These are phyloP conservation scores for Pseudomyrmex dendroicus DNA, from an alignment of 1,140 invertebrate genomes.

Conservation along the genomic window DNA sequence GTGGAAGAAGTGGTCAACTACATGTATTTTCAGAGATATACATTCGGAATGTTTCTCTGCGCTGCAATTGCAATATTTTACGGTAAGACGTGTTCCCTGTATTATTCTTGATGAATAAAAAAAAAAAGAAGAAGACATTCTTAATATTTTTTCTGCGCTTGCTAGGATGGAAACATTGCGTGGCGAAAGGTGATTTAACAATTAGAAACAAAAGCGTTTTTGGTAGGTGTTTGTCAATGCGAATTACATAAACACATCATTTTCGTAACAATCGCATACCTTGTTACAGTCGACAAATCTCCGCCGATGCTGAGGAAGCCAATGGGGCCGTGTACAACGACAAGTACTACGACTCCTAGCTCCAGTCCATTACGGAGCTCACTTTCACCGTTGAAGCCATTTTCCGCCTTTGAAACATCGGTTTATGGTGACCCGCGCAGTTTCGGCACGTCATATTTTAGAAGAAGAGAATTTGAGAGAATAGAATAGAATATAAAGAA, in stretches of 20 bases:
- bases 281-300: constrained; percentile 80
- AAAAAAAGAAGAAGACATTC: neutral
- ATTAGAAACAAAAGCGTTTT: constrained; percentile 80
- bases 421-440: constrained; percentile 82
- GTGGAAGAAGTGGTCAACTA: constrained; percentile 80
- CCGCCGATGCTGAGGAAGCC: constrained; percentile 78
- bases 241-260: neutral
- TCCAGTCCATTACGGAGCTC: constrained; percentile 70
- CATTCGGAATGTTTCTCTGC: constrained; percentile 77
- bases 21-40: constrained; percentile 80
- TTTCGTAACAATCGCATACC: neutral
- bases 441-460: constrained; percentile 78
- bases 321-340: constrained; percentile 51
- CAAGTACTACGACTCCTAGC: constrained; percentile 71
- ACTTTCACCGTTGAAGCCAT: constrained; percentile 76
- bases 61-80: constrained; percentile 80
- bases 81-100: constrained; percentile 72
- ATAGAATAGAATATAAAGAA: constrained; percentile 3
- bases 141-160: constrained; percentile 44
- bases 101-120: constrained; percentile 18
- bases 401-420: constrained; percentile 76
- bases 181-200: constrained; percentile 78
- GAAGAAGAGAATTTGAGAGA: constrained; percentile 67
- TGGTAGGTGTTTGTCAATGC: constrained; percentile 72
- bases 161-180: constrained; percentile 81